phyloP scores from a whole-genome alignment of 2,113 vertebrate species.

The Bufo bufo region DNA sequence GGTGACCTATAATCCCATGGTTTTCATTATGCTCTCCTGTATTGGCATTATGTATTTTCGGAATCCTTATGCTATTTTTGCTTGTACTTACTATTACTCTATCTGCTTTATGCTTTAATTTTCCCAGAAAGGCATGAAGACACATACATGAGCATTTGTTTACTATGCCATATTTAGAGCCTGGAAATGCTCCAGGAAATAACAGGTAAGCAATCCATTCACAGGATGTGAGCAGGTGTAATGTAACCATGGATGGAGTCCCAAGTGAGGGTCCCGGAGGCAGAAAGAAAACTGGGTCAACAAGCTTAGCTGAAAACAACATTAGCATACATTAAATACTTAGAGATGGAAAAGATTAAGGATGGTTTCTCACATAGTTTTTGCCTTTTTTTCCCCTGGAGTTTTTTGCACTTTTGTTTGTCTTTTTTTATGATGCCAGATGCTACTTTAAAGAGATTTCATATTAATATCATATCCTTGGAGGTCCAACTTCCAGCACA shows the following conservation, averaged over 20 bases:
- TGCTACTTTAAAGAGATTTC: too few species aligned
- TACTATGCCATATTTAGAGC: not conserved
- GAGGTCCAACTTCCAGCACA: too few species aligned
- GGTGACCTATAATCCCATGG: too few species aligned
- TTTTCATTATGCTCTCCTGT: too few species aligned
- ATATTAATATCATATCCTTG: too few species aligned
- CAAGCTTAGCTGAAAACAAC: conserved; percentile 18
- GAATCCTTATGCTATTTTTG: too few species aligned
- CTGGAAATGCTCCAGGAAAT: not conserved
- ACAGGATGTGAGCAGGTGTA: conserved; percentile 37
- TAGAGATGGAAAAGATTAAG: not conserved
- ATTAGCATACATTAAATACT: not conserved
- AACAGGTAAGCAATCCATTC: conserved; percentile 25
- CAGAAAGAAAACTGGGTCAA: conserved; percentile 35
- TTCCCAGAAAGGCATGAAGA: not conserved
- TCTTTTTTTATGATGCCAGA: too few species aligned
- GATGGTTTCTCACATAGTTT: not conserved
- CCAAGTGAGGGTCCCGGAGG: conserved; percentile 15
- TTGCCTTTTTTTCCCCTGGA: too few species aligned
- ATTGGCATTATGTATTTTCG: too few species aligned
- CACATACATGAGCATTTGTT: not conserved
- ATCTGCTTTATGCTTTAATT: not conserved
- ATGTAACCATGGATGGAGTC: conserved; percentile 38
- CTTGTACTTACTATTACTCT: not conserved
- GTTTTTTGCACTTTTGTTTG: too few species aligned